A percentile compares a stretch with the other conserved stretches of the same genome.
Evolutionary conservation across 2,797 vertebrate genomes (phyloP).

Genomic region (Glyptemys insculpta): DNA sequence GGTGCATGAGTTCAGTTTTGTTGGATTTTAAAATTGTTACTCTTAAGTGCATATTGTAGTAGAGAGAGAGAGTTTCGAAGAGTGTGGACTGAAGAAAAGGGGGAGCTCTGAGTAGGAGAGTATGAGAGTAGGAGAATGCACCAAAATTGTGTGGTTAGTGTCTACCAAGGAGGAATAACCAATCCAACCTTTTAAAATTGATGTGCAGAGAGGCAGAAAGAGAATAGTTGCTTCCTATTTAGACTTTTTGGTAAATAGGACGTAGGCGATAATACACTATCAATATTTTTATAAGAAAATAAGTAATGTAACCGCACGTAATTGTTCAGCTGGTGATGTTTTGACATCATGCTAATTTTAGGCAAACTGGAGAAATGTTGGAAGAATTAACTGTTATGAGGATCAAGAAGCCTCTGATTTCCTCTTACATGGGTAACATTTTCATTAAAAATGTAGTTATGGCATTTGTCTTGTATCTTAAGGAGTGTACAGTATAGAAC

Average conservation of each 20-base stretch:
- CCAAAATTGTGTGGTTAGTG: not conserved
- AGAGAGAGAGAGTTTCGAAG: not conserved
- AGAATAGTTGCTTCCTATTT: not conserved
- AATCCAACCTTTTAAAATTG: fast-evolving
- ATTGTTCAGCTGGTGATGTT: not conserved
- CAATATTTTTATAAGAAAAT: not conserved
- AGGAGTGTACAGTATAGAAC: not conserved
- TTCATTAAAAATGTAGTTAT: fast-evolving
- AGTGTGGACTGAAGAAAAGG: not conserved
- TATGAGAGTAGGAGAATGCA: not conserved
- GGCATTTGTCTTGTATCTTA: fast-evolving
- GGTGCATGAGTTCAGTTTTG: not conserved
- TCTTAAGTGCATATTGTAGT: not conserved
- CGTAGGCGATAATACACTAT: not conserved
- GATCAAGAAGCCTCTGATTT: not conserved
- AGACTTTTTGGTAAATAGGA: not conserved
- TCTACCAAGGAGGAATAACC: not conserved
- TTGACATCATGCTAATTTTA: not conserved
- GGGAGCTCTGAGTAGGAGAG: not conserved
- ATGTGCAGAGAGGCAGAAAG: not conserved
- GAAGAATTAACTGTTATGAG: not conserved
- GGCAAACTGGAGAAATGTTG: not conserved
- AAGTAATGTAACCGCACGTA: not conserved
- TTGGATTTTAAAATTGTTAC: not conserved
- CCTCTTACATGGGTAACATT: not conserved